Evolutionary conservation across 2,888 invertebrate genomes (phyloP).

Genomic region (Macaria liturata): DNA sequence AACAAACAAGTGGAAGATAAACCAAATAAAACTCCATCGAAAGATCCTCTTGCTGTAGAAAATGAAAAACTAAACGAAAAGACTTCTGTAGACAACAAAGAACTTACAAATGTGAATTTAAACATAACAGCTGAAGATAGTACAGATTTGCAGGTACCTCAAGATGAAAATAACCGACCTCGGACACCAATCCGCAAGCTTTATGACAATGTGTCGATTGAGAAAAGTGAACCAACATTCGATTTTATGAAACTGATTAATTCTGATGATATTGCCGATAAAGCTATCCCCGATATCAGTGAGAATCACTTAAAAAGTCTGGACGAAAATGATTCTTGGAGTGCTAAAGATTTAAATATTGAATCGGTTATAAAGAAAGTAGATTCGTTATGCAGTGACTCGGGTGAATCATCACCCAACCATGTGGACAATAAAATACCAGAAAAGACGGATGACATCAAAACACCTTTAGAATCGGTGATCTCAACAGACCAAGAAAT

Average conservation of each 20-base stretch:
- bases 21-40: conserved; percentile 1
- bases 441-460: conserved; percentile 24
- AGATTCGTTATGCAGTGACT: conserved; percentile 85
- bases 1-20: conserved; percentile 7
- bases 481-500: conserved; percentile 18
- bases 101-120: conserved; percentile 5
- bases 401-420: conserved; percentile 44
- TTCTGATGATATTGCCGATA: conserved; percentile 17
- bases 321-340: conserved; percentile 90
- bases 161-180: conserved; percentile 10
- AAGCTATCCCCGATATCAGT: conserved; percentile 29
- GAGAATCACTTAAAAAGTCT: conserved; percentile 73
- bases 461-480: conserved; percentile 14
- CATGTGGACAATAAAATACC: conserved; percentile 29
- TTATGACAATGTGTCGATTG: conserved; percentile 21
- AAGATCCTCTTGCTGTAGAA: neutral
- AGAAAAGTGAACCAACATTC: conserved; percentile 21
- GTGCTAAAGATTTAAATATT: conserved; percentile 90
- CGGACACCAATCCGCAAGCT: conserved; percentile 10
- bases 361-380: conserved; percentile 92
- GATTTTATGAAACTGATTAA: conserved; percentile 24
- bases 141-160: conserved; percentile 10
- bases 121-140: conserved; percentile 3
- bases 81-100: neutral
- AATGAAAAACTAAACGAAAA: neutral